These are phyloP conservation scores for Podilymbus podiceps DNA, from an alignment of 2,113 vertebrate species.

Conservation along the genomic window DNA sequence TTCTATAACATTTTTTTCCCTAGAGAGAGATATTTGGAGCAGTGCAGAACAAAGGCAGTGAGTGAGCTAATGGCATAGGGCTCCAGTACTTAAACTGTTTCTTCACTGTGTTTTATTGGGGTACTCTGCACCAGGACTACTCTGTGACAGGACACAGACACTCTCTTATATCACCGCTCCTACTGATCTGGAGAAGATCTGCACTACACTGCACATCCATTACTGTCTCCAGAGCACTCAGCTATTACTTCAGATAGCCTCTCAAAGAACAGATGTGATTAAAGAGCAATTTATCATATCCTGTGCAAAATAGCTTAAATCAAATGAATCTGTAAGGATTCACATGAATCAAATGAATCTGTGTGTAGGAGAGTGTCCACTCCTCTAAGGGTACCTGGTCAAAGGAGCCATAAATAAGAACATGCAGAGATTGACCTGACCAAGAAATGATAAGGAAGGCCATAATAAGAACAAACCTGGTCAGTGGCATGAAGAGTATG, in stretches of 20 bases:
- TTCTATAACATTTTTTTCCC: not conserved
- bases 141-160: not conserved
- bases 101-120: not conserved
- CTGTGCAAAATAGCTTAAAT: not conserved
- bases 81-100: not conserved
- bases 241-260: not conserved
- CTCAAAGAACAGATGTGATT: not conserved
- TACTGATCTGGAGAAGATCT: not conserved
- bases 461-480: not conserved
- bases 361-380: not conserved
- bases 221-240: not conserved
- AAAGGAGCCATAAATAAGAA: not conserved
- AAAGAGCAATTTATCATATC: not conserved
- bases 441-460: not conserved
- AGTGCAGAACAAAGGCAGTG: not conserved
- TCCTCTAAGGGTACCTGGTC: not conserved
- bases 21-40: not conserved
- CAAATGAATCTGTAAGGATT: not conserved
- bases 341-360: not conserved
- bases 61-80: not conserved
- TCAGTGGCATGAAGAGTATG: not conserved
- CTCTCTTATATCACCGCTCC: not conserved
- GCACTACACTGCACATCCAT: not conserved
- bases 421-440: not conserved
- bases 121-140: not conserved